phyloP scores from a whole-genome alignment of 2,888 invertebrate genomes.

The Hyppa rectilinea region DNA sequence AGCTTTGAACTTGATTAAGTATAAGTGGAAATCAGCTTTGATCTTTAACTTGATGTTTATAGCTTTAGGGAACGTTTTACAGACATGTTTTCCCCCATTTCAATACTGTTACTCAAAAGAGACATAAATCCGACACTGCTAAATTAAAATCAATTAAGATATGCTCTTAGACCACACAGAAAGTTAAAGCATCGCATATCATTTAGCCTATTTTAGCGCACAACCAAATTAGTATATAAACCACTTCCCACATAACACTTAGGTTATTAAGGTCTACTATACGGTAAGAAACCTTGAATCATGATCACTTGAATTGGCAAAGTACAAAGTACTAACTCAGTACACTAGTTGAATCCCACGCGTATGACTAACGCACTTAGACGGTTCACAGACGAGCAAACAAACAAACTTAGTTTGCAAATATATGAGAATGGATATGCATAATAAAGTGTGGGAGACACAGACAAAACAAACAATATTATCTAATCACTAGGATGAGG shows the following conservation, averaged over 20 bases:
- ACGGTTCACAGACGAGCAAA: conserved; percentile 82
- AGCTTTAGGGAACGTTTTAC: neutral
- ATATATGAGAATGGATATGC: conserved; percentile 64
- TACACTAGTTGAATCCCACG: conserved; percentile 77
- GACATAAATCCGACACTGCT: conserved; percentile 3
- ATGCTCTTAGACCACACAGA: conserved; percentile 16
- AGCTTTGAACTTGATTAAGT: conserved; percentile 46
- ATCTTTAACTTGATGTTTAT: conserved; percentile 40
- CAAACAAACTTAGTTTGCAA: conserved; percentile 68
- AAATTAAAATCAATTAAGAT: conserved; percentile 34
- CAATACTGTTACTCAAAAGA: conserved; percentile 19
- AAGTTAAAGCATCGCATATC: conserved; percentile 19
- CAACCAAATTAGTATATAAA: conserved; percentile 46
- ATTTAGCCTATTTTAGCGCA: conserved; percentile 31
- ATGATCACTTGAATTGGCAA: conserved; percentile 61
- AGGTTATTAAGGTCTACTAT: conserved; percentile 48
- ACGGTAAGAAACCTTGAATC: conserved; percentile 66
- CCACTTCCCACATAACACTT: conserved; percentile 59
- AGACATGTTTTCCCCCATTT: conserved; percentile 2
- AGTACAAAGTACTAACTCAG: conserved; percentile 61
- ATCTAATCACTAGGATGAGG: conserved; percentile 48
- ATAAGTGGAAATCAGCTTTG: conserved; percentile 47
- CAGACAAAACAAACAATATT: conserved; percentile 51
- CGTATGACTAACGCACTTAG: conserved; percentile 82
- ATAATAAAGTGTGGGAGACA: conserved; percentile 57